Base-by-base conservation (phyloP, 2,888 invertebrate species). In the Leucozona laternaria region DNA sequence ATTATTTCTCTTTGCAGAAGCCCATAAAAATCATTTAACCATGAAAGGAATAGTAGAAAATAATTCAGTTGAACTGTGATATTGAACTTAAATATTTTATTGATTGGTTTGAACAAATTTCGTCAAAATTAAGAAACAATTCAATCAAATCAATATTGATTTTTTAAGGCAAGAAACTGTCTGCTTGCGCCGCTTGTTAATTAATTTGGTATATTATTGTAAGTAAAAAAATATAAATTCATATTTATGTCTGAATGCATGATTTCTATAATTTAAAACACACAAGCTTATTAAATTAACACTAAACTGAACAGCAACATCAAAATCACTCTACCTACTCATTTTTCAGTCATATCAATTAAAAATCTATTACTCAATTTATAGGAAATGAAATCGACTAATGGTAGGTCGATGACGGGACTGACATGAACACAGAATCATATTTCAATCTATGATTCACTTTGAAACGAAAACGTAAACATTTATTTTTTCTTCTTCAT, bases 321-420 rank as follows among this genome's bases (percentile, higher is more conserved):
- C 28, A 25, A 45, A n/a, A 25, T n/a, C n/a, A 17, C 31, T 7
- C 8, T 31, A 31, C 31, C 13, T 13, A 2, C 10, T 45, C 45
- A 45, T 13, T 40, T 64, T 64, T 45, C 13, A 13, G 10, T 66
- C 8, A 13, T 31, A n/a, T n/a, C 66, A 66, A 66, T 66, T 66
- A 31, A 34, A 48, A 31, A 48, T 20, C 45, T 48, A 66, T 48
- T 66, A 48, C 48, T 66, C 45, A 66, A 48, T 66, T 48, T 31
- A 66, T 66, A 31, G 66, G 48, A 66, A 66, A 48, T 31, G 8
- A 66, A 66, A 48, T 45, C 7, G 13, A 48, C n/a, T n/a, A n/a
- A 34, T 45, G 7, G 28, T 45, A 64, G 62, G 64, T 64, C 64
- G 64, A 64, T n/a, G 45, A 37, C 22, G 60, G 4, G 1, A 15